A percentile compares a stretch with the other conserved stretches of the same genome.
These are phyloP conservation scores for Turdus rufiventris DNA, from an alignment of 2,113 vertebrate species.

Conservation along the genomic window DNA sequence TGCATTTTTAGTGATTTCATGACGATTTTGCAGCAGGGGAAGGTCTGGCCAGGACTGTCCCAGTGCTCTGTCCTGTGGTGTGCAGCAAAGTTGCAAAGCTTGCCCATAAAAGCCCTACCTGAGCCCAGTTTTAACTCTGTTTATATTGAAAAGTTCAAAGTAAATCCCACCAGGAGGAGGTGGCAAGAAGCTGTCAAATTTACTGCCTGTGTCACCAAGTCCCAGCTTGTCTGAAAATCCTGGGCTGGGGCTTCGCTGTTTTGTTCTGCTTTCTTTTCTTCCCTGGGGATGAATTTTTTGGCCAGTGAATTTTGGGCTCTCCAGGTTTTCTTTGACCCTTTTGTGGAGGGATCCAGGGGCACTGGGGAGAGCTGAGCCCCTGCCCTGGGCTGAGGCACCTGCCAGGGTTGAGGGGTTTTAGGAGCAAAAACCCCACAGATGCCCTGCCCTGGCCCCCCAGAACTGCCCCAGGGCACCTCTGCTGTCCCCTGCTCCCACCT, in stretches of 20 bases:
- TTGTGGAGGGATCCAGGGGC: neutral
- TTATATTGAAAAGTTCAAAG: neutral
- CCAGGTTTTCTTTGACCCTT: constrained; percentile 5
- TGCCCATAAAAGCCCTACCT: constrained; percentile 1
- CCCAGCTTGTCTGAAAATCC: neutral
- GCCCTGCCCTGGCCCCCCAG: neutral
- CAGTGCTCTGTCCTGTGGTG: neutral
- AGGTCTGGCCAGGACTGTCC: neutral
- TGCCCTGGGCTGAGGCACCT: neutral
- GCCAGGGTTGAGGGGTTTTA: neutral
- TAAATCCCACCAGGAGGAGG: neutral
- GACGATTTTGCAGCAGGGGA: neutral
- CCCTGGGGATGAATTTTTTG: neutral
- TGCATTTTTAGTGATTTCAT: neutral
- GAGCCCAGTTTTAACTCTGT: neutral
- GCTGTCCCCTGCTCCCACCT: neutral
- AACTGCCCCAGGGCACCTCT: neutral
- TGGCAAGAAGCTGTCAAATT: constrained; percentile 20
- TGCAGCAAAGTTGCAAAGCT: neutral
- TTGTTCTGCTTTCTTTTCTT: constrained; percentile 35
- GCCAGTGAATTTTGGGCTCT: constrained; percentile 16
- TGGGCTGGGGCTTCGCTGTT: neutral
- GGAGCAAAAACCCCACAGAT: neutral
- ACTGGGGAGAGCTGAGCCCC: neutral
- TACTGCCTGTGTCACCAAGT: neutral